phyloP scores from a whole-genome alignment of 2,113 vertebrate genomes.

The Hippocampus mohnikei region DNA sequence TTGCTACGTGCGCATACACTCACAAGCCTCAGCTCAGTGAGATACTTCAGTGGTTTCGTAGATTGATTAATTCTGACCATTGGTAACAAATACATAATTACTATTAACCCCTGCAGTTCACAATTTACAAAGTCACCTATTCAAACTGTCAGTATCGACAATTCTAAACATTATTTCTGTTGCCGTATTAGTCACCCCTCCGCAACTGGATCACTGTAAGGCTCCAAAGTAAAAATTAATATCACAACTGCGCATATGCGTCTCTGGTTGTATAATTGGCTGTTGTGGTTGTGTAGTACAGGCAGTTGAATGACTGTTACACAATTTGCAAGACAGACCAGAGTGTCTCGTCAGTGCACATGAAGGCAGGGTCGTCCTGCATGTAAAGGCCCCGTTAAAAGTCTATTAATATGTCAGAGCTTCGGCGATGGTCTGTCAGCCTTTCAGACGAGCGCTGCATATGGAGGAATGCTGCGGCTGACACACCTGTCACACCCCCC shows the following conservation, averaged over 20 bases:
- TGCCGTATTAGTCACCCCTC: no score
- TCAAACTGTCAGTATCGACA: no score
- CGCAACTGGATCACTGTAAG: no score
- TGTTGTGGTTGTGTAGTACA: constrained; percentile 1
- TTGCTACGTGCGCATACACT: no score
- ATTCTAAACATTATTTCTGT: no score
- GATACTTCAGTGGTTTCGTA: no score
- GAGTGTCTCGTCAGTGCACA: constrained; percentile 33
- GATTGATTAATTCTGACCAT: no score
- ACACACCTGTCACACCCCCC: constrained; percentile 15
- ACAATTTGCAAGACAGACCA: constrained; percentile 28
- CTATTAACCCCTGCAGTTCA: no score
- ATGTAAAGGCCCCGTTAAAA: constrained; percentile 30
- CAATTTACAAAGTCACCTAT: no score
- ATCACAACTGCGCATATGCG: not conserved
- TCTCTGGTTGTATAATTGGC: not conserved
- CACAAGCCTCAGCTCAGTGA: no score
- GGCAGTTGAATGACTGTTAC: constrained; percentile 14
- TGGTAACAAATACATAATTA: no score
- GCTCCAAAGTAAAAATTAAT: no score
- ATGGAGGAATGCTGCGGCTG: constrained; percentile 15
- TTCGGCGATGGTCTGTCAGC: constrained; percentile 12
- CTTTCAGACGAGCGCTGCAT: constrained; percentile 28
- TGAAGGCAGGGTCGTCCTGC: constrained; percentile 22
- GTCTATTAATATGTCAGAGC: constrained; percentile 35